phyloP scores from a whole-genome alignment of 1,140 invertebrate genomes.

The Drosophila bifasciata region DNA sequence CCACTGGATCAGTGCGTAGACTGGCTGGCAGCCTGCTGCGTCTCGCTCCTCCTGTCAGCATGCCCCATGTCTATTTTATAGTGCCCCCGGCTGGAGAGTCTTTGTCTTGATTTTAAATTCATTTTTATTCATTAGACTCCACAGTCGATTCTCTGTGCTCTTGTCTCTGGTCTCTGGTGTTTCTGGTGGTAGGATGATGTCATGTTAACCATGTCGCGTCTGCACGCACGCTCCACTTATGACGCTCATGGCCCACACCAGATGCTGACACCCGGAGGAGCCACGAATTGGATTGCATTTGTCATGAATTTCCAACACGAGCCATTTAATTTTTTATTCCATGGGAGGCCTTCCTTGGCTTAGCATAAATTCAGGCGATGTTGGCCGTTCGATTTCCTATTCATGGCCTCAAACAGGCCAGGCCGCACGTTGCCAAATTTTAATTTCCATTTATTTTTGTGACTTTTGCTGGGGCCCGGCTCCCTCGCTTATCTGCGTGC shows the following conservation, averaged over 20 bases:
- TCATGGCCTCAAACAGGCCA: conserved; percentile 34
- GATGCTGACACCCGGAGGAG: background rate
- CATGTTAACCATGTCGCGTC: conserved; percentile 51
- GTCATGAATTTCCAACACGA: conserved; percentile 36
- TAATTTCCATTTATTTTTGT: conserved; percentile 71
- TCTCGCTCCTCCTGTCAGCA: conserved; percentile 9
- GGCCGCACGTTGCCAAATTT: conserved; percentile 49
- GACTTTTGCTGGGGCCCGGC: conserved; percentile 43
- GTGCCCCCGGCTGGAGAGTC: conserved; percentile 8
- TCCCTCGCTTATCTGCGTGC: conserved; percentile 47
- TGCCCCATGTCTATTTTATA: conserved; percentile 45
- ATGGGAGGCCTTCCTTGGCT: conserved; percentile 18
- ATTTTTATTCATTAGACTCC: conserved; percentile 72
- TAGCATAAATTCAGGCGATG: conserved; percentile 14
- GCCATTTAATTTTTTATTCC: conserved; percentile 56
- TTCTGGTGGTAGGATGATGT: conserved; percentile 63
- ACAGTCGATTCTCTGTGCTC: too few relatives aligned
- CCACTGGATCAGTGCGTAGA: conserved; percentile 55
- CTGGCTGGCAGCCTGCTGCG: conserved; percentile 75
- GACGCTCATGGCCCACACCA: background rate
- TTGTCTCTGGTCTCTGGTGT: too few relatives aligned
- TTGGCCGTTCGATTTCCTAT: conserved; percentile 11
- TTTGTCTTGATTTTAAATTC: conserved; percentile 55
- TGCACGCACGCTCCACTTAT: conserved; percentile 13
- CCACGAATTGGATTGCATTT: conserved; percentile 11